phyloP scores from a whole-genome alignment of 2,113 vertebrate genomes.

The Asarcornis scutulata region DNA sequence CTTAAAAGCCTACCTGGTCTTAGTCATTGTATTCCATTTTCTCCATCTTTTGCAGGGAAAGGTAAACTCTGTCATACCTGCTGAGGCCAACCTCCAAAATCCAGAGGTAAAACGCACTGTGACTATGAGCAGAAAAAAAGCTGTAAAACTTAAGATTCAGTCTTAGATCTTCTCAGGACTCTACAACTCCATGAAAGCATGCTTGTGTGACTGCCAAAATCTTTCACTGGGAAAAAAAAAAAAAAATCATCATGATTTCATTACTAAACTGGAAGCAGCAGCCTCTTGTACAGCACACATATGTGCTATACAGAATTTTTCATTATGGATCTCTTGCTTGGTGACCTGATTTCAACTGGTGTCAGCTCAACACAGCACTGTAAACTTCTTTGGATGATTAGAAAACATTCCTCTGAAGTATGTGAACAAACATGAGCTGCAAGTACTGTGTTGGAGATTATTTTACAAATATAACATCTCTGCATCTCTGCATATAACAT shows the following conservation, averaged over 20 bases:
- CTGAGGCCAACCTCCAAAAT: neutral
- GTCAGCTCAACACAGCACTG: neutral
- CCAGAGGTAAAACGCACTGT: neutral
- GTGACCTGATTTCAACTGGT: conserved; percentile 20
- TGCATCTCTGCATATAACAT: neutral
- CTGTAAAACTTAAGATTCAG: conserved; percentile 22
- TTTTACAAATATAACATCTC: neutral
- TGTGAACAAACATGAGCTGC: conserved; percentile 1
- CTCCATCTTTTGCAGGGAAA: neutral
- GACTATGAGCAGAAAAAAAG: neutral
- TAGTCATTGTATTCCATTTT: neutral
- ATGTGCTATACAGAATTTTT: neutral
- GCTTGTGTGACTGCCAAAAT: neutral
- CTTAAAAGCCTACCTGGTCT: neutral
- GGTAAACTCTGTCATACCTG: neutral
- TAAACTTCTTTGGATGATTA: conserved; percentile 18
- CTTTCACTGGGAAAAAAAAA: neutral
- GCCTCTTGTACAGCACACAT: neutral
- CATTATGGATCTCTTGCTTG: neutral
- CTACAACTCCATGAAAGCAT: conserved; percentile 18
- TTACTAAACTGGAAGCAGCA: conserved; percentile 3
- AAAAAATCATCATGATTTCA: neutral
- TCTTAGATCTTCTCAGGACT: conserved; percentile 33
- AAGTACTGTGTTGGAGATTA: neutral
- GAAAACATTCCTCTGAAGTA: conserved; percentile 32